A percentile compares a stretch with the other conserved stretches of the same genome.
Evolutionary conservation across 2,888 invertebrate species (phyloP).

Genomic region (Stenotaenia linearis): DNA sequence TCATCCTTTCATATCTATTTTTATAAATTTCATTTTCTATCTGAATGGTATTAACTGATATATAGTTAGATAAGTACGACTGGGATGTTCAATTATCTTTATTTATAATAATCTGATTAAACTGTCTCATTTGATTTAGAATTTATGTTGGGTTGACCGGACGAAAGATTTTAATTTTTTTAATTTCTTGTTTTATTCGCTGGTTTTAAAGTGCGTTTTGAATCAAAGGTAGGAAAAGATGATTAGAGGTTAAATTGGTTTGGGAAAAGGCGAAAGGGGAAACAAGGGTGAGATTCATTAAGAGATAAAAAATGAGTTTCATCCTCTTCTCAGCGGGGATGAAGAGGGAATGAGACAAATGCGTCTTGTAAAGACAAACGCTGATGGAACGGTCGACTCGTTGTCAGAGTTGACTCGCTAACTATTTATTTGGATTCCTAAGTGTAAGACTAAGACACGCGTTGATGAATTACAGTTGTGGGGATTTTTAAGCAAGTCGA

Average conservation of each 20-base stretch:
- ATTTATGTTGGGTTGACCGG: background rate
- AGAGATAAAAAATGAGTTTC: conserved; percentile 17
- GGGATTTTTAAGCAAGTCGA: background rate
- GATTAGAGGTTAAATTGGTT: background rate
- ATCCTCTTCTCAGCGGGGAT: background rate
- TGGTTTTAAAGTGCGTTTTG: no score
- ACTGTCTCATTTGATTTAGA: background rate
- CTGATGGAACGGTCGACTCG: background rate
- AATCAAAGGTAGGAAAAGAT: background rate
- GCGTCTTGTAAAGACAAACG: background rate
- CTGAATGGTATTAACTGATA: background rate
- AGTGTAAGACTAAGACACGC: background rate
- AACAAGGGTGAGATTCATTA: conserved; percentile 2
- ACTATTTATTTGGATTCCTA: conserved; percentile 23
- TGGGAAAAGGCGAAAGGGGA: background rate
- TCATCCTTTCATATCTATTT: no score
- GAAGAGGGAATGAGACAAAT: conserved; percentile 10
- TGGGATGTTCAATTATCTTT: background rate
- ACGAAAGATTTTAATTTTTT: no score
- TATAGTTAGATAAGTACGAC: background rate
- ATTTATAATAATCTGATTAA: background rate
- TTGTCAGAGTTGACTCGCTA: background rate
- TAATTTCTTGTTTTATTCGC: no score
- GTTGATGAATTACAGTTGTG: background rate
- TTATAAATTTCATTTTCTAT: background rate